These are phyloP conservation scores for Schizotus pectinicornis DNA, from an alignment of 2,888 invertebrate species.

Conservation along the genomic window DNA sequence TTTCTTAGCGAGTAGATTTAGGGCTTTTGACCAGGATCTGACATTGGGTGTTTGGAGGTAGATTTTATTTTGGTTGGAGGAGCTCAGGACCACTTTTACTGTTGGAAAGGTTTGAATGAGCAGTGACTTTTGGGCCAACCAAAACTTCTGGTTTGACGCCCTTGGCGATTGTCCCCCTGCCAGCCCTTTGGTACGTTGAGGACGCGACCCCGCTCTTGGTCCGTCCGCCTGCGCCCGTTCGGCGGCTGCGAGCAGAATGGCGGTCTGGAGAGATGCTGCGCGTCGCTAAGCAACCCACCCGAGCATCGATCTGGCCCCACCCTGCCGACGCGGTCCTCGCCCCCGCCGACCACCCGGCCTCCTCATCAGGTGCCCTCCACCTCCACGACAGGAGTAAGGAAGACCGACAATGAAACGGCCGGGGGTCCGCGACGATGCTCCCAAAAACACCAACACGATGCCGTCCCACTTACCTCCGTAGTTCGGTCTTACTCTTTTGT, in stretches of 20 bases:
- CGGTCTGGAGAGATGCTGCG: slow-evolving; percentile 56
- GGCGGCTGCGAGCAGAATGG: slow-evolving; percentile 55
- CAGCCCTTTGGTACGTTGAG: neutral
- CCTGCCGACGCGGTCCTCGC: slow-evolving; percentile 54
- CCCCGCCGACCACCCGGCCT: slow-evolving; percentile 30
- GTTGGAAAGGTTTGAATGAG: neutral
- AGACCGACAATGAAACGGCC: slow-evolving; percentile 6
- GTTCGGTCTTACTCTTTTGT: slow-evolving; percentile 99
- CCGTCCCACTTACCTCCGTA: slow-evolving; percentile 86
- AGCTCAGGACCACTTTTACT: slow-evolving; percentile 3
- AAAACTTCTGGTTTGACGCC: neutral
- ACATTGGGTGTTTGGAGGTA: neutral
- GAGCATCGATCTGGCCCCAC: slow-evolving; percentile 58
- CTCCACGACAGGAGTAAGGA: slow-evolving; percentile 27
- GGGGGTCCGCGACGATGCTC: slow-evolving; percentile 29
- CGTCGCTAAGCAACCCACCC: slow-evolving; percentile 55
- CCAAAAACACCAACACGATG: slow-evolving; percentile 1
- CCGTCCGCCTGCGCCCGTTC: slow-evolving; percentile 51
- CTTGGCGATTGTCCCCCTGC: neutral
- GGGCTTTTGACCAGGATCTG: too few relatives aligned
- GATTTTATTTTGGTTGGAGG: too few relatives aligned
- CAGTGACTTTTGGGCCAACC: neutral
- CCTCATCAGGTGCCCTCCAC: slow-evolving; percentile 34
- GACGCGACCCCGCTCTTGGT: slow-evolving; percentile 1
- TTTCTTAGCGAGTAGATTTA: too few relatives aligned